Evolutionary conservation across 2,113 vertebrate genomes (phyloP).

Genomic region (Numenius arquata): DNA sequence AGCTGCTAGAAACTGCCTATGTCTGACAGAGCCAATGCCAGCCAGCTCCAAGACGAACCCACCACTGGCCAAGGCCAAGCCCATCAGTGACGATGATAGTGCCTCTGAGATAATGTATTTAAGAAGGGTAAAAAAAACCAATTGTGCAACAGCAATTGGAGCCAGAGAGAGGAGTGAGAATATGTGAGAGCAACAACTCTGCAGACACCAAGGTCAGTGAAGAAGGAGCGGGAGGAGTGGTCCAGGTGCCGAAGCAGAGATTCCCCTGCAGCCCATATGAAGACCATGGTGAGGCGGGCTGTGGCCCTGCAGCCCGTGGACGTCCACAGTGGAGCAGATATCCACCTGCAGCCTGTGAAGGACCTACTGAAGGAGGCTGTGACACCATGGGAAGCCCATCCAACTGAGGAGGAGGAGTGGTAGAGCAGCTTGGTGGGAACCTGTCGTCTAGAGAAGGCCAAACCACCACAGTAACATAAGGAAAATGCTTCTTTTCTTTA

Average conservation of each 20-base stretch:
- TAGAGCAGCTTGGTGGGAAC: background rate
- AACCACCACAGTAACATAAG: background rate
- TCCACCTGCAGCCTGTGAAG: background rate
- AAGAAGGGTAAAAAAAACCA: background rate
- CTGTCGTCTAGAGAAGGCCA: background rate
- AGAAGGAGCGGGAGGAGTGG: background rate
- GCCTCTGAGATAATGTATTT: background rate
- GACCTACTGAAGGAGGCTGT: background rate
- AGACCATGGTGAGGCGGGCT: background rate
- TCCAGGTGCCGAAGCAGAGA: rapidly evolving
- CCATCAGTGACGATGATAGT: no score
- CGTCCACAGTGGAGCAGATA: background rate
- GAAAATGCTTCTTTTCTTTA: background rate
- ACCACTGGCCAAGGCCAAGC: background rate
- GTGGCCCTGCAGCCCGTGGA: background rate
- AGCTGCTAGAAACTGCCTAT: background rate
- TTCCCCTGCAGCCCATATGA: background rate
- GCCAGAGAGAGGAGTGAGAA: background rate
- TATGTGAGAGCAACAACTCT: background rate
- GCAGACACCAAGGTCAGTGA: background rate
- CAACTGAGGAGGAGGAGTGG: background rate
- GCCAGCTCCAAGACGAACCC: background rate
- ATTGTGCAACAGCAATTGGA: background rate
- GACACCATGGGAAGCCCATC: background rate
- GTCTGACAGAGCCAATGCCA: background rate